Percentiles rank a stretch among this genome's conserved stretches.
These are phyloP conservation scores for Ephialtes manifestator DNA, from an alignment of 2,888 invertebrate species.

Conservation along the genomic window DNA sequence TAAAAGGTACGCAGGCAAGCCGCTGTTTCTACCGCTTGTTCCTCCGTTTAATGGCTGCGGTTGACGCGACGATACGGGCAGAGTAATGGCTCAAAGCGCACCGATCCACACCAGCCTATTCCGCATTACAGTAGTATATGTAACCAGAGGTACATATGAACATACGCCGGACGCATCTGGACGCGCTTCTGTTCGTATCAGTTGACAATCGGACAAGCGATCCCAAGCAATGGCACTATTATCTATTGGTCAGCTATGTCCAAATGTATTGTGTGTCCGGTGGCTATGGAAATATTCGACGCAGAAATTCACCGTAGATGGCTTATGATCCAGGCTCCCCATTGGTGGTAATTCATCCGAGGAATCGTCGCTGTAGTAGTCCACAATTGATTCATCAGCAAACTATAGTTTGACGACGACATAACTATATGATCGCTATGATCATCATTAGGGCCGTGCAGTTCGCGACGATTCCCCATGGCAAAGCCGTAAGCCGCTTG, in stretches of 20 bases:
- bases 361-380: neutral
- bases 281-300: conserved; percentile 10
- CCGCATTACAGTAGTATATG: conserved; percentile 5
- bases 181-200: conserved; percentile 42
- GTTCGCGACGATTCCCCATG: no score
- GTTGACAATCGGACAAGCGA: conserved; percentile 45
- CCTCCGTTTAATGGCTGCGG: conserved; percentile 40
- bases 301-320: conserved; percentile 1
- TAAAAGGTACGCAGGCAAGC: conserved; percentile 12
- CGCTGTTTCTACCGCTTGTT: conserved; percentile 15
- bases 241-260: neutral
- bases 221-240: conserved; percentile 34
- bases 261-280: neutral
- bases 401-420: no score
- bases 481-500: no score
- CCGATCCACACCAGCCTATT: conserved; percentile 34
- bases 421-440: no score
- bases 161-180: neutral
- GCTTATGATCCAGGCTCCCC: neutral
- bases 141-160: neutral
- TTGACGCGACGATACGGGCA: conserved; percentile 55
- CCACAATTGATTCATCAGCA: neutral
- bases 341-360: conserved; percentile 5
- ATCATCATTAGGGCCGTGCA: no score
- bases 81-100: conserved; percentile 50